phyloP scores from a whole-genome alignment of 1,140 invertebrate species.

The Drosophila melanica region DNA sequence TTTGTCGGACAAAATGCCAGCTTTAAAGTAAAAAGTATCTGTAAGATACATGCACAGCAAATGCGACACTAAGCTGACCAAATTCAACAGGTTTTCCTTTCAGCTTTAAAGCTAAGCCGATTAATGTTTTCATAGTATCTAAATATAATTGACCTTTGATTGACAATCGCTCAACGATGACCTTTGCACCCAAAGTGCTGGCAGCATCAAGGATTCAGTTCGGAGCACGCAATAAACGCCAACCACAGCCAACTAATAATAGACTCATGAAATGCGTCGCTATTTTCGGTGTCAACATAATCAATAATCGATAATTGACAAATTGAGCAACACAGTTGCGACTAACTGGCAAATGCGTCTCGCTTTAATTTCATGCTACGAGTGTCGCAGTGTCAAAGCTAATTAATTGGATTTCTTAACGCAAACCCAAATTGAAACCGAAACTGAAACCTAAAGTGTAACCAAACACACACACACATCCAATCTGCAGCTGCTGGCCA shows the following conservation, averaged over 20 bases:
- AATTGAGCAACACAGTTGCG: slow-evolving; percentile 42
- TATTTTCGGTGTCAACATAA: slow-evolving; percentile 42
- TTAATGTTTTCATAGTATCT: not conserved
- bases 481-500: slow-evolving; percentile 36
- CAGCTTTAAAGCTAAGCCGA: slow-evolving; percentile 17
- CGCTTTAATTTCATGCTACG: slow-evolving; percentile 62
- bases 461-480: not conserved
- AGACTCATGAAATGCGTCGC: slow-evolving; percentile 33
- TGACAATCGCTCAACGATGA: slow-evolving; percentile 4
- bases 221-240: slow-evolving; percentile 9
- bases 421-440: slow-evolving; percentile 7
- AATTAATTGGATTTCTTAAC: slow-evolving; percentile 68
- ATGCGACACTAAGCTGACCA: slow-evolving; percentile 58
- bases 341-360: slow-evolving; percentile 32
- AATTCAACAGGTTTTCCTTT: not conserved
- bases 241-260: slow-evolving; percentile 50
- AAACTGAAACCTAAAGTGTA: slow-evolving; percentile 20
- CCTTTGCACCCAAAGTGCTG: slow-evolving; percentile 46
- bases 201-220: slow-evolving; percentile 24
- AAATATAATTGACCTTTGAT: slow-evolving; percentile 1
- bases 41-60: slow-evolving; percentile 4
- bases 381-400: slow-evolving; percentile 53
- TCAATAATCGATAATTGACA: slow-evolving; percentile 76
- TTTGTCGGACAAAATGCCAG: slow-evolving; percentile 46
- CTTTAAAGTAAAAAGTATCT: slow-evolving; percentile 40